phyloP scores from a whole-genome alignment of 2,888 invertebrate species.

The Ophonus ardosiacus region DNA sequence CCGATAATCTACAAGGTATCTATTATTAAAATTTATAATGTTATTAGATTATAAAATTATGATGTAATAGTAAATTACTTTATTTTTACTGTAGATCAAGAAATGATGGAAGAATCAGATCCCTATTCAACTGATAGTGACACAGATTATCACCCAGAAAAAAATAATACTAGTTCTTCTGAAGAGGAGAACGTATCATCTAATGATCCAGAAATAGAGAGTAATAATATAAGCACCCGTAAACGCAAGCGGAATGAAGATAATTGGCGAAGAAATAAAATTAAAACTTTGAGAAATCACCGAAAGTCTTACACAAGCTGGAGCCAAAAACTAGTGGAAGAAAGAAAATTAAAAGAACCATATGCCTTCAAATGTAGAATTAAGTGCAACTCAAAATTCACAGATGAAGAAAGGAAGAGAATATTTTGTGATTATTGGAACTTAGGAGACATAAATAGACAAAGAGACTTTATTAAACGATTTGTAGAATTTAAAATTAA shows the following conservation, averaged over 20 bases:
- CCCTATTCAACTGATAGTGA: constrained; percentile 4
- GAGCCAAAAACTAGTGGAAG: neutral
- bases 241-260: neutral
- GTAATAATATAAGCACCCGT: neutral
- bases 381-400: neutral
- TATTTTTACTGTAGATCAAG: neutral
- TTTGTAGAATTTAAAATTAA: neutral
- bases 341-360: neutral
- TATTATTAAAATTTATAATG: neutral
- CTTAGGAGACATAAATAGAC: neutral
- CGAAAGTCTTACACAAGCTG: neutral
- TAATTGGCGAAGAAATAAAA: neutral
- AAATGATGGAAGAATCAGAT: constrained; percentile 1
- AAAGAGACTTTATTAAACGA: constrained; percentile 9
- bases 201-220: neutral
- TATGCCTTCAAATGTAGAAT: neutral
- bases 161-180: neutral
- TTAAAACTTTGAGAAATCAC: neutral
- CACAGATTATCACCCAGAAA: constrained; percentile 1
- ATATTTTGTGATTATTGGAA: neutral
- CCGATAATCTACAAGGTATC: neutral
- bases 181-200: neutral
- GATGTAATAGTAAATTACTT: too few species aligned
- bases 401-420: neutral
- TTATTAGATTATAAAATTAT: too few species aligned